Percentiles rank a stretch among this genome's conserved stretches.
phyloP scores from a whole-genome alignment of 2,113 vertebrate species.

The Colistium nudipinnis region DNA sequence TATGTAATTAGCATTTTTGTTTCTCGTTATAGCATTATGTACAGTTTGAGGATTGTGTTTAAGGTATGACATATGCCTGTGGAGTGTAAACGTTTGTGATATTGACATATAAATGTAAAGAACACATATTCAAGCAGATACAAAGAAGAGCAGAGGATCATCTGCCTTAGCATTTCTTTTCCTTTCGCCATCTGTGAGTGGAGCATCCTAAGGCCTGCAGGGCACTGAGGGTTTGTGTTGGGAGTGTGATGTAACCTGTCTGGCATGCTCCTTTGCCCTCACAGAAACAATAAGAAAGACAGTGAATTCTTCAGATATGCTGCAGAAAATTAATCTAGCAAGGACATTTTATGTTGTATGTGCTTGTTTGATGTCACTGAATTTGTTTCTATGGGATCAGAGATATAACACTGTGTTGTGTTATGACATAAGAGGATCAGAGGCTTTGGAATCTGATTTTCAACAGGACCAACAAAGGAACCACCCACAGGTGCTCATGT shows the following conservation, averaged over 20 bases:
- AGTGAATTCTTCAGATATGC: constrained; percentile 23
- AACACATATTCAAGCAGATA: neutral
- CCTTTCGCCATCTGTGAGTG: constrained; percentile 48
- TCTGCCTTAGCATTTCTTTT: constrained; percentile 43
- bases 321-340: constrained; percentile 31
- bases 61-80: neutral
- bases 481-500: constrained; percentile 10
- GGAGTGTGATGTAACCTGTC: constrained; percentile 50
- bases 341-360: constrained; percentile 19
- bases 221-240: neutral
- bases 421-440: constrained; percentile 74
- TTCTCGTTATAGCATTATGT: neutral
- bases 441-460: constrained; percentile 59
- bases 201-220: constrained; percentile 30
- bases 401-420: constrained; percentile 53
- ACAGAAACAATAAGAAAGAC: constrained; percentile 16
- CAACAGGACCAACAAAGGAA: constrained; percentile 43
- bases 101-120: constrained; percentile 1
- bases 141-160: constrained; percentile 12
- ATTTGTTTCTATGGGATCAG: constrained; percentile 55
- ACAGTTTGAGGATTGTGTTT: neutral
- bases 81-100: neutral
- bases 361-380: constrained; percentile 44
- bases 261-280: neutral
- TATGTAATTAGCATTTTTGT: neutral